Base-by-base conservation (phyloP, 2,888 invertebrate genomes). In the Caenorhabditis panamensis region DNA sequence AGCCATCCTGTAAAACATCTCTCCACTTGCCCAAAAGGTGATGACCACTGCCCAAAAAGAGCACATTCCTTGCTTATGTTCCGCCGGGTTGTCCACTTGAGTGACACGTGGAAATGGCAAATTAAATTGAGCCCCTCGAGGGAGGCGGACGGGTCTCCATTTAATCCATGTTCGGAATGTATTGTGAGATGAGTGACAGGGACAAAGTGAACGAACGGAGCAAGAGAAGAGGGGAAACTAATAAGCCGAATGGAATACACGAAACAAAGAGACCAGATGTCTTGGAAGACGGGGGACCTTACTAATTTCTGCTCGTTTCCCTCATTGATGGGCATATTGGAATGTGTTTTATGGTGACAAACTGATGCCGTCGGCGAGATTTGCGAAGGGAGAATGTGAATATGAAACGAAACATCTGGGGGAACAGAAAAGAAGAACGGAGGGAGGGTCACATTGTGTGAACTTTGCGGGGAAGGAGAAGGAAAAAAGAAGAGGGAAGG, bases 51-150 rank as follows among this genome's bases (percentile, higher is more conserved):
- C 28, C 4, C 28, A 56, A 58, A 56, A 59, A 58, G 49, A 49
- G 58, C 51, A 59, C 59, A 59, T 54, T 58, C 58, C 13, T 13
- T 51, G 44, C 69, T 68, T 61, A 26, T 2, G 37, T 26, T 16
- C 28, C 18, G 37, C 26, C 28, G 47, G 54, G 44, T 64, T 59
- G 75, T 26, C 66, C 66, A 75, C 51, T 61, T 75, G 75, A 75
- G 66, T 75, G 75, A 75, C 75, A 75, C 75, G 75, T 75, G 75
- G 75, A 75, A 66, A 75, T 66, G 75, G 66, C 75, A 75, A 75
- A 75, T 75, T 75, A 75, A 75, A 75, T 64, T 64, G 64, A 56
- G 47, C 20, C 37, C 13, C 41, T 41, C 41, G 13, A 49, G 28
- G 22, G 36, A 47, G 18, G 18, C 18, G 31, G 3, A 9, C 56